Evolutionary conservation across 2,888 invertebrate species (phyloP).

Genomic region (Cataglyphis rosenhaueri): DNA sequence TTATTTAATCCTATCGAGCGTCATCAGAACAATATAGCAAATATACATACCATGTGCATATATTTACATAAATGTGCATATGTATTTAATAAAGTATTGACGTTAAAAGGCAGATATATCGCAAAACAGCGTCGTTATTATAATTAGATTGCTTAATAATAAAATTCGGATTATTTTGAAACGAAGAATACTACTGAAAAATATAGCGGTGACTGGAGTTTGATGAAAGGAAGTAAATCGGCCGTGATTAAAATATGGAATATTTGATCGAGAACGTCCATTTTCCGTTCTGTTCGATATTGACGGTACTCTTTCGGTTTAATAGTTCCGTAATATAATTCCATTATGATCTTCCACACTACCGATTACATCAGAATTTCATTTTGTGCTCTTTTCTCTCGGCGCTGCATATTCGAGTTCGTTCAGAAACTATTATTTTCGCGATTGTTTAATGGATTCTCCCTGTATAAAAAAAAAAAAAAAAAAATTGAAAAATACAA

Average conservation of each 20-base stretch:
- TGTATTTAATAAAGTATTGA: constrained; percentile 7
- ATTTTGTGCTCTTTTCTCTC: constrained; percentile 49
- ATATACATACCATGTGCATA: constrained; percentile 20
- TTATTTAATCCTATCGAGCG: constrained; percentile 33
- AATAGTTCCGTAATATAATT: constrained; percentile 67
- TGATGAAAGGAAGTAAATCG: constrained; percentile 48
- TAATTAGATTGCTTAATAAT: constrained; percentile 19
- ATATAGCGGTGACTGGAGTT: constrained; percentile 4
- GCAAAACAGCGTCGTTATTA: not conserved
- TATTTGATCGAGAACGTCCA: constrained; percentile 54
- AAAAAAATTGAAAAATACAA: constrained; percentile 14
- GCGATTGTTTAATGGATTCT: constrained; percentile 41
- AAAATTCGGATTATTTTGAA: constrained; percentile 6
- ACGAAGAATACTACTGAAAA: constrained; percentile 3
- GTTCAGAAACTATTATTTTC: constrained; percentile 34
- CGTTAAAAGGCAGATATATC: not conserved
- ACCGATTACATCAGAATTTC: constrained; percentile 58
- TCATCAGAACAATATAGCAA: constrained; percentile 29
- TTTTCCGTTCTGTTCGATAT: constrained; percentile 43
- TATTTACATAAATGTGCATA: constrained; percentile 1
- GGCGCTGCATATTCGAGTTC: constrained; percentile 33
- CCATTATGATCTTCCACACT: constrained; percentile 65
- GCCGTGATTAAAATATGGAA: constrained; percentile 61
- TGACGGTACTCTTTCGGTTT: constrained; percentile 58
- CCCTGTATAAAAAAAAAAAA: not conserved